These are phyloP conservation scores for Panulirus ornatus DNA, from an alignment of 1,140 invertebrate genomes.

Conservation along the genomic window DNA sequence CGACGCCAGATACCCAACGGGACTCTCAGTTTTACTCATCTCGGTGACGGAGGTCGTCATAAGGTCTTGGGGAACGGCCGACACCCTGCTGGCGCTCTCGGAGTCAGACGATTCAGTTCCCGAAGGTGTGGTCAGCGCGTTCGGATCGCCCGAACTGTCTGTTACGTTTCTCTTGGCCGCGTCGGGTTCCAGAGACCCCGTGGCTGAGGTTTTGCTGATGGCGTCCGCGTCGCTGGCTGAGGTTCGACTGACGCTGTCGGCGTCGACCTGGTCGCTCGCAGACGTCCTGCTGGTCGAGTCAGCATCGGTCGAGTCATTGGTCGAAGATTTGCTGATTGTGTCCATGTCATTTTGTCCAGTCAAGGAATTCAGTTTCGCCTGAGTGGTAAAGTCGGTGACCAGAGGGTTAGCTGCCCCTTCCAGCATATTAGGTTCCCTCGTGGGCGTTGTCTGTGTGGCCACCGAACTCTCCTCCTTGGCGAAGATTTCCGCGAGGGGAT, in stretches of 20 bases:
- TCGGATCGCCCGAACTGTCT: background rate
- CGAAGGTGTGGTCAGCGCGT: slow-evolving; percentile 1
- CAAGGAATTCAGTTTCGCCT: too few species aligned
- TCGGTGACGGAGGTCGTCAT: background rate
- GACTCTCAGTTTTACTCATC: slow-evolving; percentile 9
- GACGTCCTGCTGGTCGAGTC: slow-evolving; percentile 19
- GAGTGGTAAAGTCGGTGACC: too few species aligned
- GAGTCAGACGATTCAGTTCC: slow-evolving; percentile 24
- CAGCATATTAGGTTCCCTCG: too few species aligned
- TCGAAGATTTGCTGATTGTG: background rate
- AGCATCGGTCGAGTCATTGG: slow-evolving; percentile 2
- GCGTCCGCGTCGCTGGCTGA: background rate
- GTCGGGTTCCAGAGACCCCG: background rate
- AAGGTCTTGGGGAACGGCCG: background rate
- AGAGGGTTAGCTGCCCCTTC: too few species aligned
- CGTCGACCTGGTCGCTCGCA: slow-evolving; percentile 6
- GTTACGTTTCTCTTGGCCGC: background rate
- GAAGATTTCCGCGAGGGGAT: slow-evolving; percentile 26
- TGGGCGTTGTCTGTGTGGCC: background rate
- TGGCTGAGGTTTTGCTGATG: background rate
- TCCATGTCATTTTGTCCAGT: too few species aligned
- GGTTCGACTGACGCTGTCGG: background rate
- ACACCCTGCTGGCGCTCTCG: slow-evolving; percentile 5
- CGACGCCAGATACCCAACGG: background rate
- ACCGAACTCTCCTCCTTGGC: slow-evolving; percentile 1